Conservation (phyloP, 2,797 vertebrate genomes). For the Melanotaenia pygmaea region DNA sequence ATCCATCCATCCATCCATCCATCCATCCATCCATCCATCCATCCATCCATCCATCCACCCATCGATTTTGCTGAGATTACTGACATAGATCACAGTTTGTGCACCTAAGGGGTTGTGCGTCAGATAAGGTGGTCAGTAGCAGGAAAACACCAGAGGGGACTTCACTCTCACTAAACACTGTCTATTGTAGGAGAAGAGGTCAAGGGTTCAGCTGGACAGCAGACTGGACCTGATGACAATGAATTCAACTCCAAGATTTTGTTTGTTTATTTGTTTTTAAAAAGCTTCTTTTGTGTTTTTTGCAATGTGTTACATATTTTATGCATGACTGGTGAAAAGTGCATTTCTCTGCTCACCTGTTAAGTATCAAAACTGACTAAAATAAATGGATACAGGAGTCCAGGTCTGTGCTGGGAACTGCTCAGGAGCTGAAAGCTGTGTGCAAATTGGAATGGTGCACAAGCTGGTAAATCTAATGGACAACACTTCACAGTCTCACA, state of each 20-base stretch:
- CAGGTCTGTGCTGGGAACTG: too few species aligned
- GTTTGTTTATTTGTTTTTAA: too few species aligned
- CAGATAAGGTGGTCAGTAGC: background rate
- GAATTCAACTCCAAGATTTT: too few species aligned
- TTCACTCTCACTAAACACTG: background rate
- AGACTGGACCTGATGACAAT: too few species aligned
- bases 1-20: too few species aligned
- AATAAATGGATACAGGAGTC: background rate
- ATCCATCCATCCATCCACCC: too few species aligned
- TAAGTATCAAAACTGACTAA: background rate
- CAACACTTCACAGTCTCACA: background rate
- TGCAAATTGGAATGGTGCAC: background rate
- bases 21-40: too few species aligned
- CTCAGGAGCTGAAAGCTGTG: background rate
- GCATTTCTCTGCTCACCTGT: background rate
- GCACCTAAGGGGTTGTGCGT: background rate
- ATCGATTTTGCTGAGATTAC: background rate
- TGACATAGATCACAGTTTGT: background rate
- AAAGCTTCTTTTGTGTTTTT: background rate
- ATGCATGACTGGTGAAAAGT: background rate
- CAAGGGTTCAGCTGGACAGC: too few species aligned
- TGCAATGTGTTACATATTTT: background rate
- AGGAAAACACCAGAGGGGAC: background rate
- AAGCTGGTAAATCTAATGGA: background rate
- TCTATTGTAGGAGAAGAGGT: background rate